Evolutionary conservation across 2,113 vertebrate species (phyloP).

Genomic region (Myotis brandtii): DNA sequence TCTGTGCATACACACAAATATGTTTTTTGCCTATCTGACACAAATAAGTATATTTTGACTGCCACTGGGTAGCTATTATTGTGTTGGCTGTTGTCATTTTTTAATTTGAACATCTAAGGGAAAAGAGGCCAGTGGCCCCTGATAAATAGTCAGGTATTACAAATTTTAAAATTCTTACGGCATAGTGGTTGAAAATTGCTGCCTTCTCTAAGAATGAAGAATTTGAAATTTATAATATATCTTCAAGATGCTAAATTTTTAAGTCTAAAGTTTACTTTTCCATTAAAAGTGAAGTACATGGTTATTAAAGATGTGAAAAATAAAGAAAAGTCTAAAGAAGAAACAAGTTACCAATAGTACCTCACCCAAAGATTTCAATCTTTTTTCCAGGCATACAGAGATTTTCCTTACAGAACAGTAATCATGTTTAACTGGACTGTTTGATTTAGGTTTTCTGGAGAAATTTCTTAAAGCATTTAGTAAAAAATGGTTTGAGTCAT

Average conservation of each 20-base stretch:
- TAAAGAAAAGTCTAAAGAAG: slow-evolving; percentile 14
- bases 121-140: not conserved
- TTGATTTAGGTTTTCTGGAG: not conserved
- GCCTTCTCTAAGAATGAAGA: not conserved
- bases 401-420: not conserved
- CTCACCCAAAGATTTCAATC: not conserved
- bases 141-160: not conserved
- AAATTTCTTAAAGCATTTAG: not conserved
- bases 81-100: not conserved
- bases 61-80: not conserved
- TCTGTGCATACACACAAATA: not conserved
- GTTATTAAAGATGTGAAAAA: slow-evolving; percentile 32
- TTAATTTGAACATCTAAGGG: not conserved
- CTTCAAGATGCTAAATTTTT: slow-evolving; percentile 13
- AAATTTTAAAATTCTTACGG: not conserved
- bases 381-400: not conserved
- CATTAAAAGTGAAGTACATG: not conserved
- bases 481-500: not conserved
- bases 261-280: slow-evolving; percentile 48
- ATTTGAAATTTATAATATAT: not conserved
- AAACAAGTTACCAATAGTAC: not conserved
- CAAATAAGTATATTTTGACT: not conserved
- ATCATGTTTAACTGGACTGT: not conserved
- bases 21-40: not conserved
- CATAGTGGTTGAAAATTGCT: not conserved